Evolutionary conservation across 2,797 vertebrate genomes (phyloP).

Genomic region (Decapterus maruadsi): DNA sequence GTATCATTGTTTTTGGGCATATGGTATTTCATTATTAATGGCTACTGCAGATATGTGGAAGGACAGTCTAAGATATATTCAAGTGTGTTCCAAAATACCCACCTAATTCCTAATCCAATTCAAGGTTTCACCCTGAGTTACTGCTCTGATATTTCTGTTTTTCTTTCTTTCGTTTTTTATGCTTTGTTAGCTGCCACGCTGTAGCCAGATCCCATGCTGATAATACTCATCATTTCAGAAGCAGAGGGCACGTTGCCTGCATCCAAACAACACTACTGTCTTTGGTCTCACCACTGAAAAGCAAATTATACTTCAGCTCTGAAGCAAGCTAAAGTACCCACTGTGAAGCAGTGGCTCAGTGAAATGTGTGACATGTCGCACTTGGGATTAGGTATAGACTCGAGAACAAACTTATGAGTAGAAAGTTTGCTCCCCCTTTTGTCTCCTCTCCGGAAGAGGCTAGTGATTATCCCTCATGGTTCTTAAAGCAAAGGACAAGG

Average conservation of each 20-base stretch:
- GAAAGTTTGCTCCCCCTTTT: constrained; percentile 35
- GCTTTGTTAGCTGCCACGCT: constrained; percentile 18
- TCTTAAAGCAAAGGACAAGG: constrained; percentile 26
- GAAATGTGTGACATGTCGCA: constrained; percentile 32
- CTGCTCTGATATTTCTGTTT: not conserved
- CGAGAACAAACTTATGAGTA: constrained; percentile 48
- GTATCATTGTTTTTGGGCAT: too few species aligned
- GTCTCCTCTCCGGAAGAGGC: constrained; percentile 26
- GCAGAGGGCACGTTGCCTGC: constrained; percentile 14
- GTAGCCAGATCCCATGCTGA: constrained; percentile 38
- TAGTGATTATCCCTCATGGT: constrained; percentile 33
- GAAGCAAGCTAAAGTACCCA: constrained; percentile 32
- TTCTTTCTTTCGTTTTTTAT: not conserved
- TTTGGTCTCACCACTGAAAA: constrained; percentile 42
- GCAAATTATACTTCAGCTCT: constrained; percentile 42
- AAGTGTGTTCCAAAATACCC: not conserved
- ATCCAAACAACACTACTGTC: constrained; percentile 40
- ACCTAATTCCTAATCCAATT: not conserved
- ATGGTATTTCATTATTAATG: not conserved
- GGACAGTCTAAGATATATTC: not conserved
- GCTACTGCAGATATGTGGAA: not conserved
- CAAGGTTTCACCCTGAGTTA: not conserved
- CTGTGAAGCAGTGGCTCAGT: constrained; percentile 13
- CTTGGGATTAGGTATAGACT: constrained; percentile 23
- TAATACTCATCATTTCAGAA: constrained; percentile 45